A percentile compares a stretch with the other conserved stretches of the same genome.
Evolutionary conservation across 2,113 vertebrate species (phyloP).

Genomic region (cattle (Bos taurus)): DNA sequence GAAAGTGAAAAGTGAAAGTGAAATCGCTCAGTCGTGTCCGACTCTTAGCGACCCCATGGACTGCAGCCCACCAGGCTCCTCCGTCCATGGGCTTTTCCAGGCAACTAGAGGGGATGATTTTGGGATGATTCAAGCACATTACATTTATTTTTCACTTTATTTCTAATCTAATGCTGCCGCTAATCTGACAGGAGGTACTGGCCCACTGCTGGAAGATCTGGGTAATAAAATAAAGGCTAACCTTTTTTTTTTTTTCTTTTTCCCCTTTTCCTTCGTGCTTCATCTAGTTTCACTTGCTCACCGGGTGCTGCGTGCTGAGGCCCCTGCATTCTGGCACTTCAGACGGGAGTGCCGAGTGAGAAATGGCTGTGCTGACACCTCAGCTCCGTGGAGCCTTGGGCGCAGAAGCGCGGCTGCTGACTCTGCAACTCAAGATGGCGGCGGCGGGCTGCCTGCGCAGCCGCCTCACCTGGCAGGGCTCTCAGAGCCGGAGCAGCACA

Average conservation of each 20-base stretch:
- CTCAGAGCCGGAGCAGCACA: neutral
- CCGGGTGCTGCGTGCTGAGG: neutral
- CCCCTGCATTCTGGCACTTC: neutral
- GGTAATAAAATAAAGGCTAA: neutral
- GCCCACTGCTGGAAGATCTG: neutral
- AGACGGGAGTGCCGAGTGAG: rapidly evolving
- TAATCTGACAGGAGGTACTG: neutral
- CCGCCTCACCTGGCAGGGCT: too few species aligned
- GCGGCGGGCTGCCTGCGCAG: neutral
- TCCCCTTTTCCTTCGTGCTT: neutral
- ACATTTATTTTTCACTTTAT: neutral
- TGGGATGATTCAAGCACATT: neutral
- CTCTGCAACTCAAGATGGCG: neutral
- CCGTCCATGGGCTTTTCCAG: too few species aligned
- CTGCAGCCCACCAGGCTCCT: too few species aligned
- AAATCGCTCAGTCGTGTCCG: too few species aligned
- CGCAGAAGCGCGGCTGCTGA: rapidly evolving
- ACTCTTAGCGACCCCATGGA: too few species aligned
- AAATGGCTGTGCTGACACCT: neutral
- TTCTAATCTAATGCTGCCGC: neutral
- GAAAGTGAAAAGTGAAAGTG: too few species aligned
- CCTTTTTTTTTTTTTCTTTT: rapidly evolving
- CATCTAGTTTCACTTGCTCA: neutral
- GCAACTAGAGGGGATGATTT: neutral
- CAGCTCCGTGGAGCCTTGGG: rapidly evolving